Evolutionary conservation across 2,113 vertebrate genomes (phyloP).

Genomic region (Silurus asotus): DNA sequence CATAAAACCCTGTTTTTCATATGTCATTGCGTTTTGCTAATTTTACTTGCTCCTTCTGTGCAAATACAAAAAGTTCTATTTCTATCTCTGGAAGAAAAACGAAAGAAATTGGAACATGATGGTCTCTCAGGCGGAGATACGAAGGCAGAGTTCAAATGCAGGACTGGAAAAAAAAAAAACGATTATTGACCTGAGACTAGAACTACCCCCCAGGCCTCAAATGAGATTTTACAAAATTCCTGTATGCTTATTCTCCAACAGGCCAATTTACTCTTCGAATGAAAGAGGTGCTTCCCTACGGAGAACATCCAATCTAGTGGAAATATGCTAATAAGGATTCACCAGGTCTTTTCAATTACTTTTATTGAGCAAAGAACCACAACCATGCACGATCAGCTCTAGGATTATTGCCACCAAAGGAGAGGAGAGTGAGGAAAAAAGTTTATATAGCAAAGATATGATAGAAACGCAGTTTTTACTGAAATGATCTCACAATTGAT

Average conservation of each 20-base stretch:
- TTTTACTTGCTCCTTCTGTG: neutral
- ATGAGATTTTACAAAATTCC: slow-evolving; percentile 28
- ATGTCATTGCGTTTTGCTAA: neutral
- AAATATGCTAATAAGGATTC: slow-evolving; percentile 19
- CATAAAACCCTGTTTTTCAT: neutral
- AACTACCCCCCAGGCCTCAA: slow-evolving; percentile 9
- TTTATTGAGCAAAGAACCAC: neutral
- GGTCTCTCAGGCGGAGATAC: neutral
- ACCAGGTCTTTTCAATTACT: neutral
- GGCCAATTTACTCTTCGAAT: slow-evolving; percentile 21
- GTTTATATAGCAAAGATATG: neutral
- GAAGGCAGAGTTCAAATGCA: slow-evolving; percentile 1
- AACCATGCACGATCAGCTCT: too few relatives aligned
- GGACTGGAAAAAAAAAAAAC: neutral
- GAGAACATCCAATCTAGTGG: neutral
- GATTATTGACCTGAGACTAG: slow-evolving; percentile 27
- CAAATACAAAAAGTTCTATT: neutral
- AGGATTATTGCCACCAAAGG: neutral
- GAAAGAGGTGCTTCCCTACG: neutral
- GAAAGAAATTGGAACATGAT: neutral
- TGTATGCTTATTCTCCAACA: neutral
- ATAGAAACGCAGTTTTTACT: neutral
- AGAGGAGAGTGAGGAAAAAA: neutral
- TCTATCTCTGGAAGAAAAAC: neutral
- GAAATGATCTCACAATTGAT: neutral